Percentiles rank a stretch among this genome's conserved stretches.
Evolutionary conservation across 1,140 invertebrate species (phyloP).

Genomic region (Aleiodes sp.): DNA sequence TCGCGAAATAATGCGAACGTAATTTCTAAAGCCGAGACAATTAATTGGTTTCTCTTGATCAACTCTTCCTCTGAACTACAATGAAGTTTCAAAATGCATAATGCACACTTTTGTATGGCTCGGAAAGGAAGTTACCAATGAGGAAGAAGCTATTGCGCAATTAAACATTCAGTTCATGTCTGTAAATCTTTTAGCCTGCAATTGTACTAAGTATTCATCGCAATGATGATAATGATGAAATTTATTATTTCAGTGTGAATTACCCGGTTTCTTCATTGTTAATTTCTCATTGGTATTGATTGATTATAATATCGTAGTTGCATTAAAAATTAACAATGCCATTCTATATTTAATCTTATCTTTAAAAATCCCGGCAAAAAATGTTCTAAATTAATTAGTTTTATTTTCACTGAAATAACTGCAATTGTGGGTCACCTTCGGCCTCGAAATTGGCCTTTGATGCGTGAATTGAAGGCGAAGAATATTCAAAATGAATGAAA

Average conservation of each 20-base stretch:
- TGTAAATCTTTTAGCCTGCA: not conserved
- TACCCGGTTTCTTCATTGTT: slow-evolving; percentile 5
- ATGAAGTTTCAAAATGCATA: not conserved
- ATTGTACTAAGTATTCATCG: not conserved
- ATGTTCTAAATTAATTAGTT: too few species aligned
- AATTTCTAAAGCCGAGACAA: too few species aligned
- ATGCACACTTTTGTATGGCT: not conserved
- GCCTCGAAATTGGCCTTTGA: not conserved
- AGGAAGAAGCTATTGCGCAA: slow-evolving; percentile 2
- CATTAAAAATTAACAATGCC: not conserved
- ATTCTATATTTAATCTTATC: too few species aligned
- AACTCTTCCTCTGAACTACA: too few species aligned
- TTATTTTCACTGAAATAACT: too few species aligned
- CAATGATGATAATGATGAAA: slow-evolving; percentile 5
- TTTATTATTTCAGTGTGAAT: not conserved
- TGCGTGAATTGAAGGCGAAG: not conserved
- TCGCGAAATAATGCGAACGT: too few species aligned
- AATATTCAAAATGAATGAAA: not conserved
- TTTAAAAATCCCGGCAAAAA: too few species aligned
- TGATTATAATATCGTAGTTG: not conserved
- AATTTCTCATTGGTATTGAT: not conserved
- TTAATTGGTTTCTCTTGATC: too few species aligned
- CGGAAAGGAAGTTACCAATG: slow-evolving; percentile 9
- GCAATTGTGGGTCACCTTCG: not conserved
- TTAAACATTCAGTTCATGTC: slow-evolving; percentile 14